phyloP scores from a whole-genome alignment of 2,888 invertebrate species.

The Ectobius pallidus region DNA sequence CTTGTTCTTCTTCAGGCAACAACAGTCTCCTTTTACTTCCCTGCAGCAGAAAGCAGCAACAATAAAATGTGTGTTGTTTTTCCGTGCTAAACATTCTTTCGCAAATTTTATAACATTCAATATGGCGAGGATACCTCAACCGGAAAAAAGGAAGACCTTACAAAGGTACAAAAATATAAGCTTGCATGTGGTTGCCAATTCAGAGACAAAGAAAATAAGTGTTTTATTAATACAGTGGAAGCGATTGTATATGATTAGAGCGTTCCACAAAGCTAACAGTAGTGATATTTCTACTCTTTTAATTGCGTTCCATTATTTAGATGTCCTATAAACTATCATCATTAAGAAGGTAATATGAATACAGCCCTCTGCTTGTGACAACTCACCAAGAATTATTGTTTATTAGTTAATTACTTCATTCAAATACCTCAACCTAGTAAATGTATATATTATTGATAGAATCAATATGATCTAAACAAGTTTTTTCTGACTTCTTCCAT shows the following conservation, averaged over 20 bases:
- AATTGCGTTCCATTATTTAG: neutral
- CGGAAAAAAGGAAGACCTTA: neutral
- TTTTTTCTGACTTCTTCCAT: no score
- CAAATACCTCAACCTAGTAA: neutral
- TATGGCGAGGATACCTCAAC: neutral
- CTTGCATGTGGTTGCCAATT: neutral
- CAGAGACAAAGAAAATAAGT: neutral
- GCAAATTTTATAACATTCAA: slow-evolving; percentile 6
- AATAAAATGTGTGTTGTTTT: neutral
- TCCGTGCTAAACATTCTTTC: neutral
- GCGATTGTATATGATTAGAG: neutral
- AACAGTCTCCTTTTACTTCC: neutral
- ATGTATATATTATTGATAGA: no score
- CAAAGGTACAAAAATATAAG: neutral
- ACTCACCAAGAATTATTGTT: neutral
- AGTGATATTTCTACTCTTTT: neutral
- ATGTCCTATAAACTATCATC: neutral
- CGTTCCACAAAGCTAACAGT: neutral
- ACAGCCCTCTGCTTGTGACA: neutral
- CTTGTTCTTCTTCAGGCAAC: neutral
- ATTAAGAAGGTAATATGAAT: neutral
- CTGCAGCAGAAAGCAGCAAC: neutral
- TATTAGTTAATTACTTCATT: slow-evolving; percentile 13
- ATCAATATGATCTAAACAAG: no score
- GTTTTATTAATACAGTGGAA: neutral